Conservation (phyloP, 2,888 invertebrate genomes). For the Chaitophorus viminalis region DNA sequence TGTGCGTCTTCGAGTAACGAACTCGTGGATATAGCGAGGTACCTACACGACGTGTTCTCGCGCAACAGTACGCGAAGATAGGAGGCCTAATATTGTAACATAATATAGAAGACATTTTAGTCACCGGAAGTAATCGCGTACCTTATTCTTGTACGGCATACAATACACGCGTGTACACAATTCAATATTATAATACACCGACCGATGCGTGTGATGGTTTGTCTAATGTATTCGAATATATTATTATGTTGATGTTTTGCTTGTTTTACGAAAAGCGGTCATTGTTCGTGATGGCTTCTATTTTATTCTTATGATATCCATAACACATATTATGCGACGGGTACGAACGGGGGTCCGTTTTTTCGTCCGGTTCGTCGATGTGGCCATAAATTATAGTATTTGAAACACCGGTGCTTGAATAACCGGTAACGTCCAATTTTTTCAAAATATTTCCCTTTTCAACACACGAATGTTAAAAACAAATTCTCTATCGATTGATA, state of each 20-base stretch:
- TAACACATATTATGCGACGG: too few species aligned
- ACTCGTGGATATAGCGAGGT: background rate
- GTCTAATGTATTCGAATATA: conserved; percentile 34
- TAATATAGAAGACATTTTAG: background rate
- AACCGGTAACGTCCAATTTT: too few species aligned
- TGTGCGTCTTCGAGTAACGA: conserved; percentile 15
- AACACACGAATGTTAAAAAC: too few species aligned
- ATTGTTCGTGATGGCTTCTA: background rate
- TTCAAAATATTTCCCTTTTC: too few species aligned
- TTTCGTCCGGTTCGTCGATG: too few species aligned
- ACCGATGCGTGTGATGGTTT: conserved; percentile 18
- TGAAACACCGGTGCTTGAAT: too few species aligned
- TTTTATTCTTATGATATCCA: too few species aligned
- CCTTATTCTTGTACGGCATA: background rate
- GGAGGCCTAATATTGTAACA: too few species aligned
- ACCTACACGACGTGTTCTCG: background rate
- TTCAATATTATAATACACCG: background rate
- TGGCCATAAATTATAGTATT: too few species aligned
- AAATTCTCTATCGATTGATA: too few species aligned
- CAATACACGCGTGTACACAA: background rate
- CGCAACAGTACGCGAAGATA: background rate
- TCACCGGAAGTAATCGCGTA: conserved; percentile 14
- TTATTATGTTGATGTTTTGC: background rate
- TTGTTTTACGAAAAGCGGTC: background rate
- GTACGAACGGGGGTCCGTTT: too few species aligned